Conservation (phyloP, 2,888 invertebrate species). For the Empis stercorea region DNA sequence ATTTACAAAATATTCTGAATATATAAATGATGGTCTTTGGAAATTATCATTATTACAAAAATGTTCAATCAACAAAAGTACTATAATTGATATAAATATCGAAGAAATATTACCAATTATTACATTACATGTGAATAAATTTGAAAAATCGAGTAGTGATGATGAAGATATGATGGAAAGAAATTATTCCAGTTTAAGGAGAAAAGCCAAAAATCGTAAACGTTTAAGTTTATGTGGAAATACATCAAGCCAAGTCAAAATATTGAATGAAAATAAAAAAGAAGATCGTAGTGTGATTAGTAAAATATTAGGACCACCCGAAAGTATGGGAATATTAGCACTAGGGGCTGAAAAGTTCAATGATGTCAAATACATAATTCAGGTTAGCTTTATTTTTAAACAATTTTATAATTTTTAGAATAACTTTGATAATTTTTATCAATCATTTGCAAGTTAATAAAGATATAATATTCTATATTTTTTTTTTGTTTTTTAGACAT, state of each 20-base stretch:
- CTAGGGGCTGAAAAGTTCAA: conserved; percentile 58
- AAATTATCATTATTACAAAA: conserved; percentile 29
- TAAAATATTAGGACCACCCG: conserved; percentile 60
- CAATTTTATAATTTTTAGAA: no score
- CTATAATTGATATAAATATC: conserved; percentile 18
- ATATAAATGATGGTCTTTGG: conserved; percentile 30
- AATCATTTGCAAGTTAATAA: no score
- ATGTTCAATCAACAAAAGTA: conserved; percentile 17
- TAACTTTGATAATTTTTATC: neutral
- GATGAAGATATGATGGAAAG: conserved; percentile 28
- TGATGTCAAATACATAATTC: conserved; percentile 64
- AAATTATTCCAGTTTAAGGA: conserved; percentile 24
- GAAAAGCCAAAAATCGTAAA: conserved; percentile 25
- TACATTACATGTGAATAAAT: conserved; percentile 22
- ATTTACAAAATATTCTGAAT: conserved; percentile 25
- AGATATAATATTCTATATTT: no score
- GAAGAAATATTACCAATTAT: conserved; percentile 28
- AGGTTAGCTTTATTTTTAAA: no score
- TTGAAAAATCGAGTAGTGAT: conserved; percentile 28
- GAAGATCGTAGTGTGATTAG: conserved; percentile 27
- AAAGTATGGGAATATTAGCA: conserved; percentile 61
- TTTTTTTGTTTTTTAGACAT: neutral
- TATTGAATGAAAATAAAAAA: neutral
- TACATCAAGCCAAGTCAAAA: neutral
- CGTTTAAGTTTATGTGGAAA: conserved; percentile 15